phyloP scores from a whole-genome alignment of 2,888 invertebrate species.

The Sepiola atlantica region DNA sequence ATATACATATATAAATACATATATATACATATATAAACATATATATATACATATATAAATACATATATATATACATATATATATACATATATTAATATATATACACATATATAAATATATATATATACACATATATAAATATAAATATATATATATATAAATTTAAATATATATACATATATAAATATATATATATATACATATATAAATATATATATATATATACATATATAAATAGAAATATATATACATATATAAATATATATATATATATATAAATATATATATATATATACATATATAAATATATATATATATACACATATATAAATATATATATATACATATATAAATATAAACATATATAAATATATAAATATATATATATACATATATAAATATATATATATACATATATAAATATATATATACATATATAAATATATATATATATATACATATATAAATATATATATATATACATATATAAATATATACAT shows the following conservation, averaged over 20 bases:
- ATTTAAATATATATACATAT: not conserved
- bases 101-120: no score
- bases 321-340: not conserved
- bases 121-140: no score
- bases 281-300: slow-evolving; percentile 38
- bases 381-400: not conserved
- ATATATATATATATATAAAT: slow-evolving; percentile 35
- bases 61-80: no score
- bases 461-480: slow-evolving; percentile 33
- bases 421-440: slow-evolving; percentile 37
- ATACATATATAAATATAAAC: no score
- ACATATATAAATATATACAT: no score
- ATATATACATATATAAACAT: no score
- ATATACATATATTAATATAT: no score
- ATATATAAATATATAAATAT: not conserved
- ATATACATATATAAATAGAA: slow-evolving; percentile 4
- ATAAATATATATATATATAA: not conserved
- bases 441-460: slow-evolving; percentile 37
- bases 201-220: not conserved
- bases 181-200: not conserved
- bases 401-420: not conserved
- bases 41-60: not conserved
- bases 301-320: not conserved
- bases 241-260: no score
- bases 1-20: no score